These are phyloP conservation scores for Phania funesta DNA, from an alignment of 2,888 invertebrate genomes.

Conservation along the genomic window DNA sequence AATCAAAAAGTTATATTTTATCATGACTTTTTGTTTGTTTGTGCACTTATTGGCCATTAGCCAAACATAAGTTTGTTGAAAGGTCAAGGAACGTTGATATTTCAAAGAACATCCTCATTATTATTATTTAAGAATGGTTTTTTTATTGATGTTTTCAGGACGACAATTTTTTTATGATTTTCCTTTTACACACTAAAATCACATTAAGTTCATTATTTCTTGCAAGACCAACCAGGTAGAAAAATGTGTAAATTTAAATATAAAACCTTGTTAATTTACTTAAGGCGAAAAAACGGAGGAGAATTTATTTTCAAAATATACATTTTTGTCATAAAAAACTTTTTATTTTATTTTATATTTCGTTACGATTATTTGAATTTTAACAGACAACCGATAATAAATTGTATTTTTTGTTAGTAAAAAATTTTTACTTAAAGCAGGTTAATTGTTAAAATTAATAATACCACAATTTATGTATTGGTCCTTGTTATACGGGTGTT, in stretches of 20 bases:
- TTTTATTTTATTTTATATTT: background rate
- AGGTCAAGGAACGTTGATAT: constrained; percentile 30
- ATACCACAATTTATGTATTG: too few relatives aligned
- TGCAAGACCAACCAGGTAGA: background rate
- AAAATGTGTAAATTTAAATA: background rate
- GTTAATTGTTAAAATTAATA: too few relatives aligned
- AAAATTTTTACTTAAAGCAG: too few relatives aligned
- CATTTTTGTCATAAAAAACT: background rate
- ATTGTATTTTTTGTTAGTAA: too few relatives aligned
- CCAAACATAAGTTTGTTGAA: constrained; percentile 11
- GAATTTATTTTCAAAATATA: background rate
- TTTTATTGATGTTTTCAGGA: background rate
- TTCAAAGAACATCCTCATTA: background rate
- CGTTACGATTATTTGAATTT: background rate
- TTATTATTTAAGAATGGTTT: background rate
- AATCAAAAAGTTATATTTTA: too few relatives aligned
- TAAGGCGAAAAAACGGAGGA: background rate
- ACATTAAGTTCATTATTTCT: constrained; percentile 4
- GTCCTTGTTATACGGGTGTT: too few relatives aligned
- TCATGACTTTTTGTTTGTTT: too few relatives aligned
- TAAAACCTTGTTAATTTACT: constrained; percentile 8
- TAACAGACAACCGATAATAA: background rate
- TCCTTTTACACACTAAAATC: constrained; percentile 1
- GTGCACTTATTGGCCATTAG: constrained; percentile 19
- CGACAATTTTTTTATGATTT: too few relatives aligned